Evolutionary conservation across 2,797 vertebrate species (phyloP).

Genomic region (Rhynchotus rufescens): DNA sequence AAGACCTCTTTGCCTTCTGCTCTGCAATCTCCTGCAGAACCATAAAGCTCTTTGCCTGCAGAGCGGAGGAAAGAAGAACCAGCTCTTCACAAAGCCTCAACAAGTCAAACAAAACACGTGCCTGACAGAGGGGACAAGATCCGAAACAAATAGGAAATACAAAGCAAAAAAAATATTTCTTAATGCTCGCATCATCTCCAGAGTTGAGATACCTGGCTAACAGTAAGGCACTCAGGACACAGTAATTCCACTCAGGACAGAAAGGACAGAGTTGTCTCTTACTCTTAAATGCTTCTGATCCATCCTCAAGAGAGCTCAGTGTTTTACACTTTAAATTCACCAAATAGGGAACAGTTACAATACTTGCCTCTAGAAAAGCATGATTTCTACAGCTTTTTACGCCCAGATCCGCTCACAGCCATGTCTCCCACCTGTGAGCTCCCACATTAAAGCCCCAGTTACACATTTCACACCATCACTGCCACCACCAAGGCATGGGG

Average conservation of each 20-base stretch:
- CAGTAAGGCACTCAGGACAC: too few species aligned
- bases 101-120: background rate
- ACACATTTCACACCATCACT: background rate
- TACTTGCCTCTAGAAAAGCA: background rate
- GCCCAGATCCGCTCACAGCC: background rate
- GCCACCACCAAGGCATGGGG: background rate
- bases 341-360: background rate
- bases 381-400: background rate
- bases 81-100: background rate
- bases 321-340: background rate
- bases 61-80: too few species aligned
- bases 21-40: background rate
- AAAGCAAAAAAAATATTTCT: background rate
- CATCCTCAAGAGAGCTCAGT: background rate
- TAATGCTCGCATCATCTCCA: background rate
- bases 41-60: background rate
- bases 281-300: accelerated
- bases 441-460: background rate
- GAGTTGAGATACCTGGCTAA: background rate
- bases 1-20: background rate
- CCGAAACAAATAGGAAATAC: background rate
- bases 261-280: background rate
- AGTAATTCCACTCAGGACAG: background rate
- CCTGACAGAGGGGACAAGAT: background rate
- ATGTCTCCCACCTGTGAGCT: background rate